Evolutionary conservation across 2,888 invertebrate species (phyloP).

Genomic region (Lysandra coridon): DNA sequence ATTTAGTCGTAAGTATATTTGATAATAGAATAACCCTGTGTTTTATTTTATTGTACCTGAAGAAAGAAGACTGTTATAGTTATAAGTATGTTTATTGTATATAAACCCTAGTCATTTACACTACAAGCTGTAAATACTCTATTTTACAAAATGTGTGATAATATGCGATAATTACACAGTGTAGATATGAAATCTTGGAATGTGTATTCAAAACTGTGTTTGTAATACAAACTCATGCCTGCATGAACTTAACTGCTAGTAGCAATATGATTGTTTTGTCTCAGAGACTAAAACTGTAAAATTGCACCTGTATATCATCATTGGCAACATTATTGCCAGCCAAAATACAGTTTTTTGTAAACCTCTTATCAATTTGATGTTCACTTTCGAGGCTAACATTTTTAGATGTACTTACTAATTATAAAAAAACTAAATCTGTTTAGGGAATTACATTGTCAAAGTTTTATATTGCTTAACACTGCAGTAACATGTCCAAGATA

Average conservation of each 20-base stretch:
- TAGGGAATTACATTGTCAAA: too few species aligned
- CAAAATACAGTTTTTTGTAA: not conserved
- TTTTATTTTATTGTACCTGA: slow-evolving; percentile 73
- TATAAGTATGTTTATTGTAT: slow-evolving; percentile 43
- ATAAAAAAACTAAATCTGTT: too few species aligned
- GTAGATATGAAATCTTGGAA: not conserved
- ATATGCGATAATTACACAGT: not conserved
- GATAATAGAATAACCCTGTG: slow-evolving; percentile 45
- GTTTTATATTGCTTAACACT: too few species aligned
- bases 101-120: slow-evolving; percentile 4
- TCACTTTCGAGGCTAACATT: not conserved
- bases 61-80: slow-evolving; percentile 71
- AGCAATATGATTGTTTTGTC: not conserved
- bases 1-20: slow-evolving; percentile 49
- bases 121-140: not conserved
- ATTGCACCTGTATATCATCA: not conserved
- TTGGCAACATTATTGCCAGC: not conserved
- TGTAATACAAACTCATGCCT: not conserved
- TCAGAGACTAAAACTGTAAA: not conserved
- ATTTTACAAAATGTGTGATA: not conserved
- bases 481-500: too few species aligned
- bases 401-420: too few species aligned
- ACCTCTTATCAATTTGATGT: not conserved
- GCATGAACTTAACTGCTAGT: not conserved
- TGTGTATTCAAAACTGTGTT: not conserved